phyloP scores from a whole-genome alignment of 2,113 vertebrate species.

The Pteropus alecto region DNA sequence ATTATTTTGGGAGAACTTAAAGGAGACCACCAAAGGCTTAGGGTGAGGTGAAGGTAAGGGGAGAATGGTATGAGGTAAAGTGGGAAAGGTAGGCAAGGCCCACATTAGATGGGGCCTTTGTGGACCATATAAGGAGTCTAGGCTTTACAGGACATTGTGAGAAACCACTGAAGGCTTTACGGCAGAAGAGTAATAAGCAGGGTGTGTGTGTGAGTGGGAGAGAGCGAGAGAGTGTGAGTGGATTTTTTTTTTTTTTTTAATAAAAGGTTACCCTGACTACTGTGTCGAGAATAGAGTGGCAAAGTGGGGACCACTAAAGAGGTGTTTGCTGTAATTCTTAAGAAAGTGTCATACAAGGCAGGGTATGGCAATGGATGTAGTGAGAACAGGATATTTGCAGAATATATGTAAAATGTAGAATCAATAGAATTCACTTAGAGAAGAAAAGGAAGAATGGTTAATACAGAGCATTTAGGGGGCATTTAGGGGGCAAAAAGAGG shows the following conservation, averaged over 20 bases:
- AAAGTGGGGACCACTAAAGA: not conserved
- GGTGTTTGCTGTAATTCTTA: not conserved
- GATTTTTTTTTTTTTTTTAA: not conserved
- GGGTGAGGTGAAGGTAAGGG: not conserved
- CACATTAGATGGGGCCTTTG: not conserved
- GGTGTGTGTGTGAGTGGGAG: too few relatives aligned
- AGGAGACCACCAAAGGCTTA: not conserved
- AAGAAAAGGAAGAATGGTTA: not conserved
- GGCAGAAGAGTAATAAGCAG: not conserved
- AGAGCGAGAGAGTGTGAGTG: too few relatives aligned
- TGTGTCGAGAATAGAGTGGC: not conserved
- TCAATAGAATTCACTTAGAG: not conserved
- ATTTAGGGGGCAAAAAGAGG: not conserved
- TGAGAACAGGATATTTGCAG: not conserved
- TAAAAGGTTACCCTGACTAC: not conserved
- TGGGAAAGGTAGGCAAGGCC: not conserved
- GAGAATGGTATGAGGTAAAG: not conserved
- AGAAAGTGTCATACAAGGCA: not conserved
- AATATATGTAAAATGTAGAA: not conserved
- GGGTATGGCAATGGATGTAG: not conserved
- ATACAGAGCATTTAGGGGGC: not conserved
- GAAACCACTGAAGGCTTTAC: not conserved
- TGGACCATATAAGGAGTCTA: not conserved
- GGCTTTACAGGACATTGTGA: not conserved
- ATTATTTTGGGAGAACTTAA: conserved; percentile 34